Base-by-base conservation (phyloP, 2,888 invertebrate species). In the Drosophila infuscata region DNA sequence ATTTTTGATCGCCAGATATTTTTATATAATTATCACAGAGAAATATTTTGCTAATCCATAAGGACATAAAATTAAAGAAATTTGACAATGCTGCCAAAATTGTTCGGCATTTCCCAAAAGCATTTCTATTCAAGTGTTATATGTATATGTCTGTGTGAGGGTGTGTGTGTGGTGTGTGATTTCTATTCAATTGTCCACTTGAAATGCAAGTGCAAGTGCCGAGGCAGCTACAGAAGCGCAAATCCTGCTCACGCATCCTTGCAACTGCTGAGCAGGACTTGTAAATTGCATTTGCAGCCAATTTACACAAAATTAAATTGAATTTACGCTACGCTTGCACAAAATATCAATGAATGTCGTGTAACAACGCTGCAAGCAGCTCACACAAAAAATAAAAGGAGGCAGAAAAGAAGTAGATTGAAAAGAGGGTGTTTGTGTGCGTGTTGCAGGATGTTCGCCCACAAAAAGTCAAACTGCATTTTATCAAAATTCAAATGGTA, bases 401-500 rank as follows among this genome's bases (percentile, higher is more conserved):
- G 53, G 43, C 49, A 25, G 48, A 30, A 41, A 61, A 59, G 35
- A 59, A 54, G 48, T 54, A 70, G 54, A 56, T 38, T 52, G 66
- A 25, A 59, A 20, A 1, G 43, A 0, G 20, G 0, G 20, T 1
- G 20, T 20, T 20, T 43, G 41, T 41, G n/a, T 43, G 43, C 12
- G 43, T 20, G 6, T 9, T 11, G 36, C 30, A 32, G 53, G 12
- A 62, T 62, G 70, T 65, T 30, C 73, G 67, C 77, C 70, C 72
- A 81, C 82, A 82, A 81, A 79, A 82, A 82, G 79, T 87, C 79
- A 74, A 77, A 78, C 81, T 81, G 76, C 82, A 85, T 81, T 88
- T 85, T 88, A 89, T 89, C 88, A 88, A 84, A 89, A 89, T 84
- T 88, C 86, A 89, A 89, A 89, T 84, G 77, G 75, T 79, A 81